A percentile compares a stretch with the other conserved stretches of the same genome.
phyloP scores from a whole-genome alignment of 2,797 vertebrate genomes.

The Poeciliopsis turneri region DNA sequence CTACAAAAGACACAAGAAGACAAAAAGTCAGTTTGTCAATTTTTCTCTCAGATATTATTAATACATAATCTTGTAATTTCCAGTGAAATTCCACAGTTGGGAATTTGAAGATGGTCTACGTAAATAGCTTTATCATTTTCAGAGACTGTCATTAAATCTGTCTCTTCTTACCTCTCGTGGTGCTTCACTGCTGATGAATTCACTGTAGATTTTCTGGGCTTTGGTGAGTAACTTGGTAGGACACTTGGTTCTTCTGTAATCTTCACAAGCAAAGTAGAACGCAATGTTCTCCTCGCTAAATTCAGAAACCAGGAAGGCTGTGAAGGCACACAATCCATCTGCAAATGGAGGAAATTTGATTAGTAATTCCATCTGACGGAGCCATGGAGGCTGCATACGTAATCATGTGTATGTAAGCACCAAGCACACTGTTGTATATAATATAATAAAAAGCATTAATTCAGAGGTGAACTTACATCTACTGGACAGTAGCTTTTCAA shows the following conservation, averaged over 20 bases:
- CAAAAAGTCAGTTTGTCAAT: conserved; percentile 16
- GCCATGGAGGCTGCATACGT: background rate
- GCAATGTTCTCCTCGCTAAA: conserved; percentile 98
- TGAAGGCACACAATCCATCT: conserved; percentile 95
- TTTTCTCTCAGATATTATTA: background rate
- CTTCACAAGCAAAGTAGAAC: conserved; percentile 96
- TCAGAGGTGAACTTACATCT: conserved; percentile 87
- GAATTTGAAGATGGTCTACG: background rate
- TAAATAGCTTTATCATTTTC: background rate
- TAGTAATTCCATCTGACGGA: conserved; percentile 1
- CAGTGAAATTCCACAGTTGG: background rate
- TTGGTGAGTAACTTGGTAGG: conserved; percentile 84
- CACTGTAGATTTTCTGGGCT: conserved; percentile 92
- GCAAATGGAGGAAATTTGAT: conserved; percentile 44
- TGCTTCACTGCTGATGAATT: conserved; percentile 92
- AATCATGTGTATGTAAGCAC: background rate
- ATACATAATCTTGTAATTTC: background rate
- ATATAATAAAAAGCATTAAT: background rate
- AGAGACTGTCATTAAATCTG: too few relatives aligned
- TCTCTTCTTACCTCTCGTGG: conserved; percentile 89
- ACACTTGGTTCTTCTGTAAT: conserved; percentile 89
- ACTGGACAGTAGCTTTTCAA: conserved; percentile 91
- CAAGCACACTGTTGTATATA: background rate
- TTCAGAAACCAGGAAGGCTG: conserved; percentile 92
- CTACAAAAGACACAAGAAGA: conserved; percentile 44